Base-by-base conservation (phyloP, 1,140 invertebrate genomes). In the Limonius californicus region DNA sequence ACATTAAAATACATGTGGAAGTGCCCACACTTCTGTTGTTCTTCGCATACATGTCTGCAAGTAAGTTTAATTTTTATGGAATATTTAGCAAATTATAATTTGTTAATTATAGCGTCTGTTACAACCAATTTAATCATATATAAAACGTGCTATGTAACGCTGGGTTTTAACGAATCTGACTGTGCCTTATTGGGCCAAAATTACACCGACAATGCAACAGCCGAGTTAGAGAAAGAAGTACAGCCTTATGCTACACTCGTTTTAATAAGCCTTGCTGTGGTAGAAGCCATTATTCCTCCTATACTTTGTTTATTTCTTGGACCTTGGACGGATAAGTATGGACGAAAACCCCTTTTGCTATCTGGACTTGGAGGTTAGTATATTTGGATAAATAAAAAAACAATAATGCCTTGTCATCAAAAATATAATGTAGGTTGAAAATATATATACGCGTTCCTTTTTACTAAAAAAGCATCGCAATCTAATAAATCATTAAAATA, bases 251-350 rank as follows among this genome's bases (percentile, higher is more conserved):
- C 82, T 21, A 79, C 82, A 14, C 77, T 81, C 68, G 78, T 89
- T 12, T 73, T 81, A n/a, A 82, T 84, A 65, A 73, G 78, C 0
- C 81, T 80, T 59, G 80, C 80, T 12, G 70, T 87, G 0, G 67
- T 89, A 16, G 81, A 86, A 67, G 83, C 81, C 42, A 76, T 88
- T 60, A 77, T 85, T 18, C 86, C 87, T 0, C 82, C 85, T 0
- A 62, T 87, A 9, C 72, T 87, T 6, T 82, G 84, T 12, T 73
- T 88, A 1, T 87, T 88, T 68, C 71, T 89, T 27, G 87, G 87
- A 21, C 85, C 86, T 2, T 89, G 87, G 87, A 88, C 86, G 63
- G 87, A 89, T 70, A 82, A 78, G 43, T 80, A 87, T 74, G 87
- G 87, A 45, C 79, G 87, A 14, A 88, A 87, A 68, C 85, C 86